Percentiles rank a stretch among this genome's conserved stretches.
These are phyloP conservation scores for Anabacerthia variegaticeps DNA, from an alignment of 2,797 vertebrate genomes.

Conservation along the genomic window DNA sequence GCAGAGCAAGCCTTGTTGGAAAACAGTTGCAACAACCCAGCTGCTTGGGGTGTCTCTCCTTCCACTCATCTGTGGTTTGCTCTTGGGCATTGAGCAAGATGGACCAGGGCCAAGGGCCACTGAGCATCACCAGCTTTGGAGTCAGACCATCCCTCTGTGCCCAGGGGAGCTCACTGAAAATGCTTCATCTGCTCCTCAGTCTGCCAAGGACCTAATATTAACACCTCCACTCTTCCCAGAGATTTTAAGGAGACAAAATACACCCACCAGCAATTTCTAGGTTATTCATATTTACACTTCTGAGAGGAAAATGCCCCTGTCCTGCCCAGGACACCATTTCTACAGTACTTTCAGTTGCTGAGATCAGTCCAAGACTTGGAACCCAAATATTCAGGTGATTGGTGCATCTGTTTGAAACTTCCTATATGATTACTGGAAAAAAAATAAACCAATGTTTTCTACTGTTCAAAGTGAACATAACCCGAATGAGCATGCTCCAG, in stretches of 20 bases:
- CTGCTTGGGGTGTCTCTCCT: conserved; percentile 3
- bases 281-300: background rate
- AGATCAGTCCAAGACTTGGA: background rate
- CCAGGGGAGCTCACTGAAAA: background rate
- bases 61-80: background rate
- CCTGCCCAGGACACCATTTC: background rate
- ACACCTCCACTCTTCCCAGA: background rate
- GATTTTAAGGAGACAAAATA: background rate
- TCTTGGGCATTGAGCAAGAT: conserved; percentile 2
- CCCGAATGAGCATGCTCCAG: background rate
- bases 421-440: background rate
- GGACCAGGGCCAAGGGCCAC: background rate
- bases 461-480: background rate
- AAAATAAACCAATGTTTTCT: background rate
- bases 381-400: background rate
- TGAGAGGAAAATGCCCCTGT: background rate
- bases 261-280: background rate
- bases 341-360: background rate
- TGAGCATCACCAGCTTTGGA: background rate
- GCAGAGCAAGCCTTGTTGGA: background rate
- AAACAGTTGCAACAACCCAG: background rate
- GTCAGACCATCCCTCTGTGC: background rate
- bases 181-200: background rate
- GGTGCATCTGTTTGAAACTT: background rate
- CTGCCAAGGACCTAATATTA: background rate